Evolutionary conservation across 2,113 vertebrate species (phyloP).

Genomic region (Prinia subflava): DNA sequence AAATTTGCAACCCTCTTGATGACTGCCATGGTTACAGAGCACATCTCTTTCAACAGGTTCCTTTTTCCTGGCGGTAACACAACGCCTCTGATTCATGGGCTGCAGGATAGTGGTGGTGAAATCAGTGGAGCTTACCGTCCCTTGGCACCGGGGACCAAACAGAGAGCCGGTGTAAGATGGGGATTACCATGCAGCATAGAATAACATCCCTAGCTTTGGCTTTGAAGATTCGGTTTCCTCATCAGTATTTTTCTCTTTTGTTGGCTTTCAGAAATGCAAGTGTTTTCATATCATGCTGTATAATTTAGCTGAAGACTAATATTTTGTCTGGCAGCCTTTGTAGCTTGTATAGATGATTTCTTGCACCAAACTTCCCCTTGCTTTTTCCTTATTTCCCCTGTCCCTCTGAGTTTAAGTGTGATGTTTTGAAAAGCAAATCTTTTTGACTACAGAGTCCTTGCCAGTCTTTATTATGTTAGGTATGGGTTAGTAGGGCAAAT

Average conservation of each 20-base stretch:
- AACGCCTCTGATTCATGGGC: slow-evolving; percentile 41
- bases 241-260: background rate
- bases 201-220: background rate
- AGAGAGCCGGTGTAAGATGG: background rate
- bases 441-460: background rate
- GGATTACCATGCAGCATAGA: background rate
- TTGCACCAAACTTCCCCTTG: background rate
- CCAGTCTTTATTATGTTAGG: slow-evolving; percentile 4
- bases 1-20: slow-evolving; percentile 38
- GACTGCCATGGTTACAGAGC: slow-evolving; percentile 44
- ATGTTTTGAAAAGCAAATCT: slow-evolving; percentile 24
- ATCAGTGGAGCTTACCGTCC: background rate
- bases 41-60: slow-evolving; percentile 62
- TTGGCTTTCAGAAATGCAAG: slow-evolving; percentile 27
- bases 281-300: background rate
- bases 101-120: background rate
- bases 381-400: background rate
- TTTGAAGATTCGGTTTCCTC: background rate
- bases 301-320: slow-evolving; percentile 51
- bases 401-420: background rate
- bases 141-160: background rate
- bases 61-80: slow-evolving; percentile 18
- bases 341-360: slow-evolving; percentile 37
- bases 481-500: background rate
- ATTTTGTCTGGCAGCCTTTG: slow-evolving; percentile 37